These are phyloP conservation scores for Engraulis encrasicolus DNA, from an alignment of 2,113 vertebrate species.

Conservation along the genomic window DNA sequence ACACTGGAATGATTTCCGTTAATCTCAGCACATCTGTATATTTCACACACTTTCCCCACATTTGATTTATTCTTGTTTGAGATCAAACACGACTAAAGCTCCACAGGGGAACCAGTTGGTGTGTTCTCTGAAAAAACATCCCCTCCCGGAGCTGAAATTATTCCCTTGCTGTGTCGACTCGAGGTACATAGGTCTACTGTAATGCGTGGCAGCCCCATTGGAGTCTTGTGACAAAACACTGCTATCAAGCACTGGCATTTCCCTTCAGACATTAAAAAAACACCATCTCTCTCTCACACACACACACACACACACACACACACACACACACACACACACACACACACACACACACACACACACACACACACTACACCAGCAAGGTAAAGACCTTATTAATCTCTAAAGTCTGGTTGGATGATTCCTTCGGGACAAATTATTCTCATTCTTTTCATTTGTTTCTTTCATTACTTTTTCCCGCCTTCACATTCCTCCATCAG, in stretches of 20 bases:
- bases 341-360: too few relatives aligned
- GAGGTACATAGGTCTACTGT: too few relatives aligned
- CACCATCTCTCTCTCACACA: too few relatives aligned
- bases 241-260: not conserved
- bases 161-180: not conserved
- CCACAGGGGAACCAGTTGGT: not conserved
- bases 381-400: not conserved
- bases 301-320: too few relatives aligned
- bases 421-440: not conserved
- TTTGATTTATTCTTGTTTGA: not conserved
- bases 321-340: too few relatives aligned
- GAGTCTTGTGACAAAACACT: not conserved
- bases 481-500: too few relatives aligned
- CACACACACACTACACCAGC: not conserved
- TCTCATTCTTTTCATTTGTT: not conserved
- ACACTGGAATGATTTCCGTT: not conserved
- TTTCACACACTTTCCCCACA: not conserved
- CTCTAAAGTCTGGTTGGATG: not conserved
- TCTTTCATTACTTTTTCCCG: too few relatives aligned
- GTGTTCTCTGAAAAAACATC: not conserved
- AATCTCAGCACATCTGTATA: not conserved
- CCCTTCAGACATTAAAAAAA: not conserved
- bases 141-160: not conserved
- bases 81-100: not conserved
- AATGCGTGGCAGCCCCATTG: not conserved